Base-by-base conservation (phyloP, 2,888 invertebrate genomes). In the Phalera bucephala region DNA sequence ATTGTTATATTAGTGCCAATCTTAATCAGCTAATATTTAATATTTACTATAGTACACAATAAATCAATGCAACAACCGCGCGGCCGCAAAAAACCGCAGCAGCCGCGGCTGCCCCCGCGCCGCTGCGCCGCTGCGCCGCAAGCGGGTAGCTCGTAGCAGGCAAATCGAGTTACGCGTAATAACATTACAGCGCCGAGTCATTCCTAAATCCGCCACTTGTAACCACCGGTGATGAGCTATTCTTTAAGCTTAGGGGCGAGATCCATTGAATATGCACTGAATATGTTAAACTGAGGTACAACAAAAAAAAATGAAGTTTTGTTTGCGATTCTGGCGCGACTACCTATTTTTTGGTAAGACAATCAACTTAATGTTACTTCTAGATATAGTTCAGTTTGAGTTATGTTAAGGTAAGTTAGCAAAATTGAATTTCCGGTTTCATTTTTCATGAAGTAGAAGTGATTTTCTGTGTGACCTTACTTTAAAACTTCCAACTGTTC, bases 211-310 rank as follows among this genome's bases (percentile, higher is more conserved):
- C 67, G 64, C 60, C 68, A 64, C 68, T 67, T 67, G 70, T 61
- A 56, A 50, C 61, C 59, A 50, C 60, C 61, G 52, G 65, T 83
- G 81, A 85, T 79, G 79, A 84, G 72, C 78, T 72, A 83, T 84
- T 85, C 80, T 83, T 75, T 74, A 65, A 45, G 36, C 37, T 46
- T 47, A 15, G 25, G 25, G 12, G 25, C 12, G 12, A 11, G 12
- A 12, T 2, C 1, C 25, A 2, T 23, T 23, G 13, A 12, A 25
- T 25, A 25, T 25, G 13, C 12, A 25, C n/a, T n/a, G n/a, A n/a
- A n/a, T n/a, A n/a, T n/a, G n/a, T n/a, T n/a, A n/a, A n/a, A n/a
- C n/a, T n/a, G n/a, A n/a, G n/a, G n/a, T n/a, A n/a, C n/a, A n/a
- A n/a, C n/a, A n/a, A n/a, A n/a, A n/a, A n/a, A n/a, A n/a, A n/a